These are phyloP conservation scores for Trichomalopsis sarcophagae DNA, from an alignment of 1,140 invertebrate species.

Conservation along the genomic window DNA sequence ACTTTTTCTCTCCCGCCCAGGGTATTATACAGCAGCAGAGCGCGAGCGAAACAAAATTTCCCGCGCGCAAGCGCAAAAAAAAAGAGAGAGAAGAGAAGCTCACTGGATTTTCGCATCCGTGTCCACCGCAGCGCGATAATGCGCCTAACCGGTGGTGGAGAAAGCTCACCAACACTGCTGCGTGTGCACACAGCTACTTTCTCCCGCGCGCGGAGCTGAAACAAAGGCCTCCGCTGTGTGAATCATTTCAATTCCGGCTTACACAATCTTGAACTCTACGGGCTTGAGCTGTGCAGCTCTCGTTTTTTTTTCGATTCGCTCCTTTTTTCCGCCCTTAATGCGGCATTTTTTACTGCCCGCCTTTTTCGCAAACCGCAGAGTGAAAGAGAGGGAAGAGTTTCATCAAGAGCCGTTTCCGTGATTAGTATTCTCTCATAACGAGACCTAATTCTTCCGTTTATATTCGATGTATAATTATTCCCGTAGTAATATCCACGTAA, in stretches of 20 bases:
- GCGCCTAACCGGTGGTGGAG: background rate
- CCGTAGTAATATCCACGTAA: too few species aligned
- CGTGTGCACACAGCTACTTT: background rate
- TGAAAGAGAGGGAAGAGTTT: background rate
- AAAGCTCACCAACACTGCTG: background rate
- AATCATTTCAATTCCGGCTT: slow-evolving; percentile 27
- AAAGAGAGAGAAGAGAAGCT: background rate
- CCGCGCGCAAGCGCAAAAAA: background rate
- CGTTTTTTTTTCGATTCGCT: background rate
- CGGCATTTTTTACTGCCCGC: background rate
- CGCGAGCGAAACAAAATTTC: background rate
- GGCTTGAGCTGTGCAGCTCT: background rate
- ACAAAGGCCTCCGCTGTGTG: background rate
- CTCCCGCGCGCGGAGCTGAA: background rate
- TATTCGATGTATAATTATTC: too few species aligned
- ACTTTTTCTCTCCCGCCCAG: background rate
- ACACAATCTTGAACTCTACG: background rate
- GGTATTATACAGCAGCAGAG: background rate
- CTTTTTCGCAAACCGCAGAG: background rate
- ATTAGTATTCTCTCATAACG: background rate
- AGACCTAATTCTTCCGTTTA: too few species aligned
- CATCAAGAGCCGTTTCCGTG: background rate
- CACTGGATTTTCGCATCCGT: slow-evolving; percentile 20
- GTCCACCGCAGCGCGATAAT: slow-evolving; percentile 31
- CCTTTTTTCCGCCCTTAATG: background rate